Conservation (phyloP, 1,140 invertebrate species). For the Philotrypesis tridentata region DNA sequence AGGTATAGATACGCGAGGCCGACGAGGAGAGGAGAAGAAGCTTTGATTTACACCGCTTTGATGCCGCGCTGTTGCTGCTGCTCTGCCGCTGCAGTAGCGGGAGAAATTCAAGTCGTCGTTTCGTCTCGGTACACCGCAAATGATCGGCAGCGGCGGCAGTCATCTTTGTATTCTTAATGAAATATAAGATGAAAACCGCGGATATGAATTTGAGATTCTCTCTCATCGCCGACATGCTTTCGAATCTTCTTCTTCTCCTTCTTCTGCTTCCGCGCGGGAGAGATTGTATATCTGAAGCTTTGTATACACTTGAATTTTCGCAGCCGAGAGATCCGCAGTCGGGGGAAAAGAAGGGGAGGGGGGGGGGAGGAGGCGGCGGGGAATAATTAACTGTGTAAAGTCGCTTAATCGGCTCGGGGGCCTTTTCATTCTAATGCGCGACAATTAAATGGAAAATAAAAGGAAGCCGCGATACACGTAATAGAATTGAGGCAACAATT, state of each 20-base stretch:
- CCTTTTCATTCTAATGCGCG: background rate
- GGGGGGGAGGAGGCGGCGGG: no score
- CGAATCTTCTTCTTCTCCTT: background rate
- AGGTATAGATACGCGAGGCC: no score
- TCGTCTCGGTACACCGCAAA: constrained; percentile 43
- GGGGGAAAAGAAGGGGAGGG: no score
- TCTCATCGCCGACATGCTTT: background rate
- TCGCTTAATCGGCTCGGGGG: background rate
- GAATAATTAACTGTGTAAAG: background rate
- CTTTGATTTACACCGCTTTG: constrained; percentile 43
- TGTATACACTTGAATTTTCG: background rate
- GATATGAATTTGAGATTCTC: background rate
- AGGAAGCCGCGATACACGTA: background rate
- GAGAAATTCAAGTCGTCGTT: constrained; percentile 36
- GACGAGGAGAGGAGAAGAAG: background rate
- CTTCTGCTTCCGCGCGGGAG: no score
- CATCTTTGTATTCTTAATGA: constrained; percentile 48
- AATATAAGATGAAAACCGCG: constrained; percentile 36
- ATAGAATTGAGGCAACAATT: no score
- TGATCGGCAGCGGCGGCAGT: constrained; percentile 34
- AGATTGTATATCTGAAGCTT: background rate
- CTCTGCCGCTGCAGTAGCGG: background rate
- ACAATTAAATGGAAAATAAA: no score
- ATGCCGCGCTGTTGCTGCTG: background rate
- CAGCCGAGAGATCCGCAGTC: no score